Percentiles rank a stretch among this genome's conserved stretches.
These are phyloP conservation scores for Ornithoptera priamus DNA, from an alignment of 2,888 invertebrate genomes.

Conservation along the genomic window DNA sequence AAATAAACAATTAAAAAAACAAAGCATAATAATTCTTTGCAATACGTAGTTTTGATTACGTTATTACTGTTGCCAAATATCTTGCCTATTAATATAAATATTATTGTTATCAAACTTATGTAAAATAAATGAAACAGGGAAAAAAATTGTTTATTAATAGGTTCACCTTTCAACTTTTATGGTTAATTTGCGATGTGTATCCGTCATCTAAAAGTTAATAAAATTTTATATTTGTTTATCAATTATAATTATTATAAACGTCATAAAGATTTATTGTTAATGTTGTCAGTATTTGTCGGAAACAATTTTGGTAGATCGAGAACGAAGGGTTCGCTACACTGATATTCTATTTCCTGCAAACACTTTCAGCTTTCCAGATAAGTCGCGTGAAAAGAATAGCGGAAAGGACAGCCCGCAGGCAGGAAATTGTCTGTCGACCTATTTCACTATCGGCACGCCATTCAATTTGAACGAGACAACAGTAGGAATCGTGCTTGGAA, in stretches of 20 bases:
- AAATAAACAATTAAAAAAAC: not conserved
- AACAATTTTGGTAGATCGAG: constrained; percentile 60
- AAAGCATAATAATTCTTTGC: not conserved
- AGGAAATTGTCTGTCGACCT: constrained; percentile 77
- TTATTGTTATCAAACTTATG: not conserved
- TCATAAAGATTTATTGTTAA: not conserved
- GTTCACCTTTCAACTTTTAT: not conserved
- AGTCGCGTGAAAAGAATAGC: constrained; percentile 66
- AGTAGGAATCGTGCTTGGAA: constrained; percentile 27
- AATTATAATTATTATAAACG: not conserved
- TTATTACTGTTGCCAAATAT: not conserved
- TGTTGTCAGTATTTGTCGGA: constrained; percentile 44
- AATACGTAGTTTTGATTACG: not conserved
- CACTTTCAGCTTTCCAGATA: constrained; percentile 66
- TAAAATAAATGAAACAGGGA: not conserved
- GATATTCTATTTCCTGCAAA: constrained; percentile 72
- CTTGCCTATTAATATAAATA: not conserved
- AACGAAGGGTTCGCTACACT: constrained; percentile 58
- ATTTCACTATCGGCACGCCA: constrained; percentile 48
- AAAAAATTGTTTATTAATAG: not conserved
- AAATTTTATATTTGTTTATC: not conserved
- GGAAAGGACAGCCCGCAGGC: constrained; percentile 56
- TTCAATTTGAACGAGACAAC: constrained; percentile 43
- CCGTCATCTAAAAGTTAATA: not conserved
- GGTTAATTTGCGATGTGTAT: not conserved